Evolutionary conservation across 2,113 vertebrate species (phyloP).

Genomic region (Sorex araneus): DNA sequence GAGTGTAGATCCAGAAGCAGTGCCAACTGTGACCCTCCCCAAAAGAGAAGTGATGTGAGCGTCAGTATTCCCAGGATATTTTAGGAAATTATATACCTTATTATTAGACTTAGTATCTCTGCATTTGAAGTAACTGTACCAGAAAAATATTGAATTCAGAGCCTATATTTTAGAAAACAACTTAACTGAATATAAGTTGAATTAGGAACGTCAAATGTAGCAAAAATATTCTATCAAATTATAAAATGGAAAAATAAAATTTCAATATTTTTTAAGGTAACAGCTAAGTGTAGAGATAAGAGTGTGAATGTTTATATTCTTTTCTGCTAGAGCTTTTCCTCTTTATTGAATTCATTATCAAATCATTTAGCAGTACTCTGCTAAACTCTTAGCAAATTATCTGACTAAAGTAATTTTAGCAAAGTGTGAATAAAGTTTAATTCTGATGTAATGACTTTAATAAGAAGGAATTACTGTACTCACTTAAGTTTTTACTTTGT

Average conservation of each 20-base stretch:
- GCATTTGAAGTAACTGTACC: not conserved
- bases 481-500: constrained; percentile 23
- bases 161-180: not conserved
- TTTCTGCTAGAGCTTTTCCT: constrained; percentile 4
- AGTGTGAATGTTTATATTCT: not conserved
- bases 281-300: not conserved
- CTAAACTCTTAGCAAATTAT: constrained; percentile 18
- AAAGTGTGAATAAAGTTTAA: constrained; percentile 38
- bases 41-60: too few species aligned
- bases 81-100: not conserved
- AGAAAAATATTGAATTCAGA: not conserved
- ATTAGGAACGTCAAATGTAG: constrained; percentile 16
- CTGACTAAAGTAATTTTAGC: constrained; percentile 29
- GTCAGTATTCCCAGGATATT: not conserved
- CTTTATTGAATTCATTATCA: constrained; percentile 35
- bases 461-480: not conserved
- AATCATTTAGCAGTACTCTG: constrained; percentile 44
- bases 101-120: not conserved
- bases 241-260: constrained; percentile 36
- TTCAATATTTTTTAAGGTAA: constrained; percentile 35
- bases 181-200: not conserved
- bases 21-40: too few species aligned
- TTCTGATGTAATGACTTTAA: constrained; percentile 49
- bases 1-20: too few species aligned
- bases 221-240: not conserved